phyloP scores from a whole-genome alignment of 2,797 vertebrate genomes.

The Emydoidea blandingii region DNA sequence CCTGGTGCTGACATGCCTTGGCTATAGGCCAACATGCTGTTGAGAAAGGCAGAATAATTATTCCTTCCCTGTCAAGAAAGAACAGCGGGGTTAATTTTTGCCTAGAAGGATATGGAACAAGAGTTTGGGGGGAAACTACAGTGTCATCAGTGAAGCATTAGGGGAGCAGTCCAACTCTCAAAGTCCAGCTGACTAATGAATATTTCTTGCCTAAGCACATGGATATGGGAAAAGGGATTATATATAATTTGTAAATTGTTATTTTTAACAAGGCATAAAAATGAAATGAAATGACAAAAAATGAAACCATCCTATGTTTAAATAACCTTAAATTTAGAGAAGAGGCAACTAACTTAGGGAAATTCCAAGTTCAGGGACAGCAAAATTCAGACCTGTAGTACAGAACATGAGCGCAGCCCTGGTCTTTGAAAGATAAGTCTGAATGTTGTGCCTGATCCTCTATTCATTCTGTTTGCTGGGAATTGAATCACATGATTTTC shows the following conservation, averaged over 20 bases:
- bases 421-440: not conserved
- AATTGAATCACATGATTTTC: not conserved
- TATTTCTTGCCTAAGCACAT: not conserved
- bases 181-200: not conserved
- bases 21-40: constrained; percentile 35
- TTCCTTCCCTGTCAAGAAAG: constrained; percentile 38
- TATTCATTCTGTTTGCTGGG: not conserved
- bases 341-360: not conserved
- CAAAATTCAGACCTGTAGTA: constrained; percentile 9
- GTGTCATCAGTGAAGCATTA: not conserved
- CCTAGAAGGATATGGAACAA: not conserved
- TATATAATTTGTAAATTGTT: not conserved
- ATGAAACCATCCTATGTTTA: not conserved
- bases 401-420: not conserved
- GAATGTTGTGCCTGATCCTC: not conserved
- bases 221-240: not conserved
- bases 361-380: not conserved
- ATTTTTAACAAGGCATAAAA: not conserved
- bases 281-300: not conserved
- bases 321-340: not conserved
- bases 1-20: constrained; percentile 37
- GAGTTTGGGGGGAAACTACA: not conserved
- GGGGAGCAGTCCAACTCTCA: constrained; percentile 11
- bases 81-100: constrained; percentile 34
- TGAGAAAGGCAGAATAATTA: constrained; percentile 33